phyloP scores from a whole-genome alignment of 1,140 invertebrate genomes.

The Lasioglossum baleicum region DNA sequence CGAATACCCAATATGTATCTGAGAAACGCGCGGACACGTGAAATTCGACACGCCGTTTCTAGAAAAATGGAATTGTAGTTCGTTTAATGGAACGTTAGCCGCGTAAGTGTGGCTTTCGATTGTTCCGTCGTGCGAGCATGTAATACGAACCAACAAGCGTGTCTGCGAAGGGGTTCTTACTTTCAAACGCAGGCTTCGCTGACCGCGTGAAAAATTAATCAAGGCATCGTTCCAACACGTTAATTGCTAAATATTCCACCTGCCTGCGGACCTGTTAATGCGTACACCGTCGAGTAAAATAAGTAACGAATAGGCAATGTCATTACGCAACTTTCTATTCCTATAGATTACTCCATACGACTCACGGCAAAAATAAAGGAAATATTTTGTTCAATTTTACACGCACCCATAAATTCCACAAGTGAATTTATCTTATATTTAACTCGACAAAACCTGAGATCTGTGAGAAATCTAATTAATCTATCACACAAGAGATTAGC shows the following conservation, averaged over 20 bases:
- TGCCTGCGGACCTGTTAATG: conserved; percentile 23
- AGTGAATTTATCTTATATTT: too few species aligned
- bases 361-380: too few species aligned
- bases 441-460: too few species aligned
- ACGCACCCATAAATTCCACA: too few species aligned
- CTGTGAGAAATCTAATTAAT: too few species aligned
- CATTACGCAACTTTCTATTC: neutral
- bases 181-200: conserved; percentile 63
- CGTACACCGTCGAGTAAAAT: conserved; percentile 11
- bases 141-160: conserved; percentile 78
- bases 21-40: too few species aligned
- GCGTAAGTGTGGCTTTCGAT: conserved; percentile 65
- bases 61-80: conserved; percentile 22
- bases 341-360: neutral
- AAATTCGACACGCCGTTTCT: neutral
- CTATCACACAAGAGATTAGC: too few species aligned
- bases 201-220: conserved; percentile 77
- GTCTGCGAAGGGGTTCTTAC: conserved; percentile 65
- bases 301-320: neutral
- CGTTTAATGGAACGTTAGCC: conserved; percentile 64
- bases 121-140: conserved; percentile 77
- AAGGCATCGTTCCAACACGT: conserved; percentile 67
- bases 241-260: conserved; percentile 59
- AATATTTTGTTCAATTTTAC: too few species aligned
- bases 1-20: too few species aligned